A percentile compares a stretch with the other conserved stretches of the same genome.
Evolutionary conservation across 1,140 invertebrate genomes (phyloP).

Genomic region (Heliconius nattereri): DNA sequence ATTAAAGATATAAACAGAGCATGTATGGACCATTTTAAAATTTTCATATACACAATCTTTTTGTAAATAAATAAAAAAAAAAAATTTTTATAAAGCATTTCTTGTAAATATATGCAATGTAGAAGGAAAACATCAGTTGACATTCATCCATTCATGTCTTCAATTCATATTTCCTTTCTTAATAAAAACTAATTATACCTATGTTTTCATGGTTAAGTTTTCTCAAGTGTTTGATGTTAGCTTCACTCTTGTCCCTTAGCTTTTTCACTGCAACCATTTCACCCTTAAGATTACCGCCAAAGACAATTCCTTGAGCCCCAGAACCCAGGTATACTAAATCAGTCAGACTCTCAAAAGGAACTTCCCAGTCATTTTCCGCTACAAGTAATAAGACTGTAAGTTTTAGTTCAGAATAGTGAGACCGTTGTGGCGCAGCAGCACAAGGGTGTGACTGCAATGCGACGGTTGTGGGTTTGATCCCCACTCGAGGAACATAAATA

Average conservation of each 20-base stretch:
- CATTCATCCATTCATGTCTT: too few relatives aligned
- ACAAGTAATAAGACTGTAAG: conserved; percentile 58
- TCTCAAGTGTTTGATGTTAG: conserved; percentile 95
- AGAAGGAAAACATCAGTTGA: too few relatives aligned
- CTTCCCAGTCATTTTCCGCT: conserved; percentile 96
- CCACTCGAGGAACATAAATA: too few relatives aligned
- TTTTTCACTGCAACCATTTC: conserved; percentile 98
- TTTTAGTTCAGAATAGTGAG: neutral
- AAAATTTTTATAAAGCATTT: too few relatives aligned
- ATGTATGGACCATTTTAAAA: too few relatives aligned
- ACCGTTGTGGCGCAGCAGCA: too few relatives aligned
- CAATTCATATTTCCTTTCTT: neutral
- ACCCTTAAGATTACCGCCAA: conserved; percentile 91
- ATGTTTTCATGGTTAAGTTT: conserved; percentile 98
- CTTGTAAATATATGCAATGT: too few relatives aligned
- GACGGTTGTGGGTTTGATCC: too few relatives aligned
- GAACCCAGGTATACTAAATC: conserved; percentile 96
- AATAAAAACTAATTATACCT: conserved; percentile 43
- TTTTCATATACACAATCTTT: too few relatives aligned
- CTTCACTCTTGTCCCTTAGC: conserved; percentile 95
- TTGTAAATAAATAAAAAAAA: too few relatives aligned
- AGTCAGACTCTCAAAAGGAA: conserved; percentile 95
- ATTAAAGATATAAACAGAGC: neutral
- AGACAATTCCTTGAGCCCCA: conserved; percentile 98
- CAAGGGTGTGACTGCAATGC: too few relatives aligned